Evolutionary conservation across 2,888 invertebrate species (phyloP), one percentile per base, ranked within the genome.

Genomic region (Pseudococcus viburni): DNA sequence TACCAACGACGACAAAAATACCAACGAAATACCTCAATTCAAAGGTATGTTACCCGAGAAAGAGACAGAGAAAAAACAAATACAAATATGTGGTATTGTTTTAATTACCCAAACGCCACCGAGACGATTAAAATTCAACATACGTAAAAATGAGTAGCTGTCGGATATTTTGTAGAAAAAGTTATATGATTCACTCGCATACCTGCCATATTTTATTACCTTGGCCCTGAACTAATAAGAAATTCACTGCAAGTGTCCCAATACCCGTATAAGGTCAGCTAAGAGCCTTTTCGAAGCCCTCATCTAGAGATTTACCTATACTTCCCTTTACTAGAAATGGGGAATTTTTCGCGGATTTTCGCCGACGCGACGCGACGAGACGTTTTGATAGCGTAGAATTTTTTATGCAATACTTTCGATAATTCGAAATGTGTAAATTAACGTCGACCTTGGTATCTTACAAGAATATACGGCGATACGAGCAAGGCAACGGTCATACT

Each of bases 401-500:
- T 39, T 83, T 46, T 42, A 46, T 83, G 39, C 39, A 83, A 46
- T 83, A 46, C 80, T 83, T 46, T 42, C 39, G 80, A 83, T 83
- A 12, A 83, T 83, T 83, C 80, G 80, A 77, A 77, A 83, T 83
- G 80, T 83, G 80, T 83, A 83, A 83, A 83, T 83, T 83, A 83
- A 83, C 80, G n/a, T 46, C 80, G 80, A 83, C 80, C 80, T 83
- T 83, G 80, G 80, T 46, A 83, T 19, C 42, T 83, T 83, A 83
- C 42, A 83, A 46, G 80, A 83, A 83, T 42, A 83, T 46, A 46
- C 46, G 8, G 46, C 46, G 80, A 83, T 83, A 83, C 39, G 12
- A 26, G 51, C 85, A 85, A 85, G 85, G 85, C 85, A 64, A 85
- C 85, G 85, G 85, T 85, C 85, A 85, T 64, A 64, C 64, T 59